Evolutionary conservation across 1,140 invertebrate genomes (phyloP), one percentile per base, ranked within the genome.

Genomic region (Caenorhabditis inopinata): DNA sequence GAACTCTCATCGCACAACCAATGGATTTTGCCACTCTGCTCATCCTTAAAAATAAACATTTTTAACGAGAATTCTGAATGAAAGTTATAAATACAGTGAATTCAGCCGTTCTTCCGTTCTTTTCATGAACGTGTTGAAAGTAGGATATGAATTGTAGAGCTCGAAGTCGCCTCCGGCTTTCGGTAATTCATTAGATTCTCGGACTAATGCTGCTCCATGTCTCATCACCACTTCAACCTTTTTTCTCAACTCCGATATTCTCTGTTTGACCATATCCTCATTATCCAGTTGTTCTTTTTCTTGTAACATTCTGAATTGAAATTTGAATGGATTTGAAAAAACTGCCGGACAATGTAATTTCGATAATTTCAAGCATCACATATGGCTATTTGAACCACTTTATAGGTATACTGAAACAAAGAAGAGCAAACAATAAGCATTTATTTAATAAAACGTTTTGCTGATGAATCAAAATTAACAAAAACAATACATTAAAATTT

Each of bases 101-200:
- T 76, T 45, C 23, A 81, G n/a, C 2, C 80, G 35, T 6, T 68
- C 32, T 27, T 81, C 74, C 11, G 81, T 51, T 25, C 38, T 4
- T 23, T 81, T 42, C 74, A 81, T 77, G 16, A 81, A 81, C 16
- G 48, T 23, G 16, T 58, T 73, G 47, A 76, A 81, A 11, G 75
- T 47, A 6, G 48, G 29, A 49, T 42, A 81, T 7, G 74, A 73
- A n/a, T 68, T 58, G 23, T 48, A 74, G n/a, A 80, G 27, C 38
- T 74, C 79, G 25, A n/a, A 80, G 21, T 80, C 73, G 4, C 25
- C 73, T 9, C 68, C 79, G n/a, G 42, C 14, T 16, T 46, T 58
- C 18, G 76, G 74, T 7, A 81, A 38, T 11, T 32, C 51, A 42
- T 81, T 81, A 1, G 74, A 74, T 32, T 42, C 75, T 1, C 45